Evolutionary conservation across 2,113 vertebrate genomes (phyloP).

Genomic region (Stomatorhinus ivindoensis): DNA sequence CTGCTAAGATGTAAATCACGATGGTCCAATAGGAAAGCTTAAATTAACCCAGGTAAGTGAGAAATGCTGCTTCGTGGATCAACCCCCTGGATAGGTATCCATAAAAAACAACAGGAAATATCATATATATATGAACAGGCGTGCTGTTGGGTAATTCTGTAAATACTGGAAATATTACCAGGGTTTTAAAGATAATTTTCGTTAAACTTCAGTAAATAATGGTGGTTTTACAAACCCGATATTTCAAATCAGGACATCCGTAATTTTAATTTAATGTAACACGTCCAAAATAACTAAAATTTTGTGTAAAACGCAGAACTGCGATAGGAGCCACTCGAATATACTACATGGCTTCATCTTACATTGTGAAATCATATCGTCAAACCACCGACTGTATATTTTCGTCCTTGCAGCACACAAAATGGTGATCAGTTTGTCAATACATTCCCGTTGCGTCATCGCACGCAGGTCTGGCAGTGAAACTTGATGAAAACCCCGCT

Average conservation of each 20-base stretch:
- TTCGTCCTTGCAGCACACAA: slow-evolving; percentile 4
- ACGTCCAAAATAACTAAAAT: neutral
- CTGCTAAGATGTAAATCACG: neutral
- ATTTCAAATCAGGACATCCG: neutral
- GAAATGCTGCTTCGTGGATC: neutral
- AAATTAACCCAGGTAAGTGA: neutral
- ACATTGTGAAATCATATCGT: neutral
- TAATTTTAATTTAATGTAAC: neutral
- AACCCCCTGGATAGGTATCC: neutral
- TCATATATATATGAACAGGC: neutral
- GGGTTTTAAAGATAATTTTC: neutral
- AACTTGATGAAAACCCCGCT: neutral
- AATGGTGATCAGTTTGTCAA: slow-evolving; percentile 23
- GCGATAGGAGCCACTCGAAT: neutral
- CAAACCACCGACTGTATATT: neutral
- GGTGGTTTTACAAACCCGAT: neutral
- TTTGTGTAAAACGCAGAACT: neutral
- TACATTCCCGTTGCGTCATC: slow-evolving; percentile 8
- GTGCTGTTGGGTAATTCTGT: neutral
- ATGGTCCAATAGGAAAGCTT: neutral
- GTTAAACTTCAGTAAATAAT: neutral
- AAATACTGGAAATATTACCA: neutral
- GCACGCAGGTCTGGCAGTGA: neutral
- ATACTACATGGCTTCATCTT: neutral
- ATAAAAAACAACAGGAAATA: neutral